phyloP scores from a whole-genome alignment of 2,888 invertebrate genomes.

The Dasypolia templi region DNA sequence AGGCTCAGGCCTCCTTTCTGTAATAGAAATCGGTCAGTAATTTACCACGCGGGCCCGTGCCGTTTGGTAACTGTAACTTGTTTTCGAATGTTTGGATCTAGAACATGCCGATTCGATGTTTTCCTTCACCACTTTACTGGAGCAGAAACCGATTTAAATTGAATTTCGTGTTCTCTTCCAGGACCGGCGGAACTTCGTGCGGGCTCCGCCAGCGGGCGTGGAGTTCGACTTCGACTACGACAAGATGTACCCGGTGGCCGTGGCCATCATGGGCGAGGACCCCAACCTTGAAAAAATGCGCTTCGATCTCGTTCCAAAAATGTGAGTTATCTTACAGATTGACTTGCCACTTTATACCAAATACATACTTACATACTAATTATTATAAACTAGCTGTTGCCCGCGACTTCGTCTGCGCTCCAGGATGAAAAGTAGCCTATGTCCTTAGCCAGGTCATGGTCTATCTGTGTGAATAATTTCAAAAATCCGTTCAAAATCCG shows the following conservation, averaged over 20 bases:
- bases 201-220: slow-evolving; percentile 98
- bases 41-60: neutral
- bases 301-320: slow-evolving; percentile 99
- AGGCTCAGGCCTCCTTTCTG: neutral
- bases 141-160: neutral
- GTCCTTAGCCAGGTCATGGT: no score
- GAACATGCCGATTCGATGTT: neutral
- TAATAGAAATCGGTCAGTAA: no score
- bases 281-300: slow-evolving; percentile 99
- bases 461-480: no score
- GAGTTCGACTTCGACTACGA: slow-evolving; percentile 99
- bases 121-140: neutral
- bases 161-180: slow-evolving; percentile 76
- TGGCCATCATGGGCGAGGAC: slow-evolving; percentile 98
- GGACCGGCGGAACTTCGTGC: slow-evolving; percentile 99
- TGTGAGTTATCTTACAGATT: slow-evolving; percentile 91
- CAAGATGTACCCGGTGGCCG: slow-evolving; percentile 97
- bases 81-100: neutral
- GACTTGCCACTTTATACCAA: neutral
- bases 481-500: no score
- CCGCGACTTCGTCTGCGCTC: no score
- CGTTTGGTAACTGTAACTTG: neutral
- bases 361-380: no score
- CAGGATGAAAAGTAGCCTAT: no score
- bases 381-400: no score